Base-by-base conservation (phyloP, 1,140 invertebrate species). In the Apolygus lucorum region DNA sequence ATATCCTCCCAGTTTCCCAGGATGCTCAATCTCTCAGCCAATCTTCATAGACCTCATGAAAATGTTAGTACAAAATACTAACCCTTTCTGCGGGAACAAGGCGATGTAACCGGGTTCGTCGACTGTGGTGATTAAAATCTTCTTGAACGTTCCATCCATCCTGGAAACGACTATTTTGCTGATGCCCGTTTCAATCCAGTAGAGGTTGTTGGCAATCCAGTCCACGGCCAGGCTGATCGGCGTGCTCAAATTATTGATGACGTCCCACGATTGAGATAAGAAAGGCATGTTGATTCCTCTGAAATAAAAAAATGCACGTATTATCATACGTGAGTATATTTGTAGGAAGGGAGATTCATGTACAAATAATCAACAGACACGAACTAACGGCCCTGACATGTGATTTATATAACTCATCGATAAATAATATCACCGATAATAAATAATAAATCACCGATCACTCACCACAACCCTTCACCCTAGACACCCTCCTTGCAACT, bases 141-240 rank as follows among this genome's bases (percentile, higher is more conserved):
- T 95, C 28, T 91, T 82, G 70, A 82, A 85, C 1, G 82, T 82
- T n/a, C 93, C 94, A 78, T 95, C 90, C 14, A 94, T 75, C 62
- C 86, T 82, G 1, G 89, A 84, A 0, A 96, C 92, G 80, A 94
- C 91, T 29, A 98, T 88, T 26, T 88, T 83, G 78, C 91, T 91
- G 25, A 88, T 85, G 63, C 87, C 86, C 52, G 88, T 90, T 76
- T 94, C 91, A 0, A 90, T 91, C 91, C 91, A 96, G 77, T 96
- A 96, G 22, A 96, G 82, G 77, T 95, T 95, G 68, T 91, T 84
- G 17, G 90, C 87, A 65, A 95, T 82, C 91, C 91, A 95, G 77
- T 96, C 93, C 0, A 95, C 84, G 0, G 90, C 90, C 28, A 96
- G 78, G 34, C 91, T 90, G 81, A 98, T 95, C 0, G 93, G 92